These are phyloP conservation scores for Danio jaintianensis DNA, from an alignment of 2,797 vertebrate species.

Conservation along the genomic window DNA sequence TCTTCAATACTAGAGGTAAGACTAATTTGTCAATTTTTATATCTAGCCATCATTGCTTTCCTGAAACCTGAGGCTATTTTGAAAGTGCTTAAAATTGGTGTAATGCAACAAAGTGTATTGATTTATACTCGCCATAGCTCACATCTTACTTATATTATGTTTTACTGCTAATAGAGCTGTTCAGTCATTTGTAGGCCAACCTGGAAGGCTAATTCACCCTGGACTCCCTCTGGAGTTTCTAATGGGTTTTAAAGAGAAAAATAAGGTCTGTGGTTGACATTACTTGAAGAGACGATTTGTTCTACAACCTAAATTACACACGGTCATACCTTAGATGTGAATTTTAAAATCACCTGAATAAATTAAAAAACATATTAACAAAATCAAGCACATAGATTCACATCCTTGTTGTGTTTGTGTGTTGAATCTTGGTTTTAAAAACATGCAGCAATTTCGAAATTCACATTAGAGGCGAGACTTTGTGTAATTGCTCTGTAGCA, in stretches of 20 bases:
- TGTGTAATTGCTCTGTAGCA: background rate
- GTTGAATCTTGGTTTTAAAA: background rate
- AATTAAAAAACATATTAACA: background rate
- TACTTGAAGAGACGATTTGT: slow-evolving; percentile 8
- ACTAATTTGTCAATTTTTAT: background rate
- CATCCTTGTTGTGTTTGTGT: background rate
- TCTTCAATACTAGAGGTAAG: background rate
- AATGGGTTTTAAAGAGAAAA: slow-evolving; percentile 13
- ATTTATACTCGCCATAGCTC: background rate
- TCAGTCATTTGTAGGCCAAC: slow-evolving; percentile 15
- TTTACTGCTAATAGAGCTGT: slow-evolving; percentile 1
- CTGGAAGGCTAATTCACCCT: slow-evolving; percentile 10
- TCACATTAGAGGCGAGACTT: background rate
- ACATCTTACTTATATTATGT: background rate
- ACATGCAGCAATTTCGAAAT: background rate
- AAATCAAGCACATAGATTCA: background rate
- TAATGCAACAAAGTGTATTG: background rate
- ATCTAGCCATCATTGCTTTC: background rate
- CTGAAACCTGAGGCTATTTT: background rate
- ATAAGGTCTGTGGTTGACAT: slow-evolving; percentile 13
- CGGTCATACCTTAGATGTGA: background rate
- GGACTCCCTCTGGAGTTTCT: slow-evolving; percentile 1
- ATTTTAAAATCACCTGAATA: background rate
- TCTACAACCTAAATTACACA: background rate
- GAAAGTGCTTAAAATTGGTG: background rate